Evolutionary conservation across 53 echinoderm and acorn worm genomes (phyloP).

Genomic region (Apostichopus leukothele): DNA sequence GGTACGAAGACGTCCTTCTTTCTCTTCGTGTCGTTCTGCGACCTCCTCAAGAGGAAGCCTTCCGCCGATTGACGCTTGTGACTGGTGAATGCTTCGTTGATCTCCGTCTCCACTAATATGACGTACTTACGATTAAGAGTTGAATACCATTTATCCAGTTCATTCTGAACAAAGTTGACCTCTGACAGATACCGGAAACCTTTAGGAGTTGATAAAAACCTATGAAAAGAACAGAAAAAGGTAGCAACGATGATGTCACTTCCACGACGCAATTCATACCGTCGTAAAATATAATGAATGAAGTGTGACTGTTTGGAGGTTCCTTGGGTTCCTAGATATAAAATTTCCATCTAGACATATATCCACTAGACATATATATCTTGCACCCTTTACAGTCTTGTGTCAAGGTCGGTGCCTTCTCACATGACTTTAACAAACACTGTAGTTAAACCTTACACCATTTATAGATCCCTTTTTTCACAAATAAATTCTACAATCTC

Average conservation of each 20-base stretch:
- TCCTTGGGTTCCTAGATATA: too few relatives aligned
- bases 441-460: too few relatives aligned
- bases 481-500: too few relatives aligned
- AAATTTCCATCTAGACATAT: too few relatives aligned
- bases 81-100: constrained; percentile 92
- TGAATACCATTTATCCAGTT: constrained; percentile 89
- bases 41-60: constrained; percentile 76
- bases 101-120: constrained; percentile 83
- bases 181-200: constrained; percentile 95
- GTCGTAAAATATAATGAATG: background rate
- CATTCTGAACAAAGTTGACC: constrained; percentile 92
- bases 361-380: too few relatives aligned
- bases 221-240: constrained; percentile 10
- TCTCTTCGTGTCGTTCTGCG: constrained; percentile 62
- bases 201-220: constrained; percentile 91
- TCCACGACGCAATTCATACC: too few relatives aligned
- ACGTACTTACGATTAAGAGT: constrained; percentile 90
- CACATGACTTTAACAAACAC: too few relatives aligned
- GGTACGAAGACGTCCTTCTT: constrained; percentile 90
- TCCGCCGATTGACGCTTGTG: constrained; percentile 69
- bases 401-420: too few relatives aligned
- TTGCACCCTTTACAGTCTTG: too few relatives aligned
- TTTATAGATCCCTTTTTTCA: too few relatives aligned
- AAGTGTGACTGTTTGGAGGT: too few relatives aligned
- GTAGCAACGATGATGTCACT: background rate